phyloP scores from a whole-genome alignment of 2,888 invertebrate genomes.

The Meliscaeva auricollis region DNA sequence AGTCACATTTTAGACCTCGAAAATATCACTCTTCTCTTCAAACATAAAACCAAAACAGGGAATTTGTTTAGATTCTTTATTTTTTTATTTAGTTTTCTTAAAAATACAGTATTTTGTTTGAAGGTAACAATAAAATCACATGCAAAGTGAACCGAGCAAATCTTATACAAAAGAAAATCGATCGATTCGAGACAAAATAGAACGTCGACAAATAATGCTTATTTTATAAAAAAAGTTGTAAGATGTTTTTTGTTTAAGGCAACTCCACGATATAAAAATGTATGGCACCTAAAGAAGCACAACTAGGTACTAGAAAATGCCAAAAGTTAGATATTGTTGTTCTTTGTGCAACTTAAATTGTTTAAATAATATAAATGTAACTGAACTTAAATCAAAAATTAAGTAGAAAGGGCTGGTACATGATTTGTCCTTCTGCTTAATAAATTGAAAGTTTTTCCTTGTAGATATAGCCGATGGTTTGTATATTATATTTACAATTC shows the following conservation, averaged over 20 bases:
- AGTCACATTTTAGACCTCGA: too few species aligned
- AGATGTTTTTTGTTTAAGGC: neutral
- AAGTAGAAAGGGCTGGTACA: neutral
- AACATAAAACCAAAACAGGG: too few species aligned
- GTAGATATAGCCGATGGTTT: slow-evolving; percentile 8
- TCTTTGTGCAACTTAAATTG: neutral
- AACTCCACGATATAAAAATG: neutral
- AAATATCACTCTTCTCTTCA: too few species aligned
- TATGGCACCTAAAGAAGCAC: slow-evolving; percentile 25
- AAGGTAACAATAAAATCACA: slow-evolving; percentile 72
- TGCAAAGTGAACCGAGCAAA: slow-evolving; percentile 35
- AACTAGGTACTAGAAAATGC: too few species aligned
- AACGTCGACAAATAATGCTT: slow-evolving; percentile 42
- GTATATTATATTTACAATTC: slow-evolving; percentile 27
- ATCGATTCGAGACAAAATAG: slow-evolving; percentile 38
- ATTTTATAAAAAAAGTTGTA: neutral
- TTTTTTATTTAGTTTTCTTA: slow-evolving; percentile 65
- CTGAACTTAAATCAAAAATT: slow-evolving; percentile 20
- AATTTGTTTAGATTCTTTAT: neutral
- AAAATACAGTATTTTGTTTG: slow-evolving; percentile 62
- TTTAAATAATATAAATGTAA: slow-evolving; percentile 14
- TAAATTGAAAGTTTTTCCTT: slow-evolving; percentile 2
- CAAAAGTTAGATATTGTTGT: neutral
- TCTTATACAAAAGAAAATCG: slow-evolving; percentile 9
- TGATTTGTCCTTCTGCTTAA: slow-evolving; percentile 3